These are phyloP conservation scores for Drosophila demipolita DNA, from an alignment of 2,888 invertebrate species.

Conservation along the genomic window DNA sequence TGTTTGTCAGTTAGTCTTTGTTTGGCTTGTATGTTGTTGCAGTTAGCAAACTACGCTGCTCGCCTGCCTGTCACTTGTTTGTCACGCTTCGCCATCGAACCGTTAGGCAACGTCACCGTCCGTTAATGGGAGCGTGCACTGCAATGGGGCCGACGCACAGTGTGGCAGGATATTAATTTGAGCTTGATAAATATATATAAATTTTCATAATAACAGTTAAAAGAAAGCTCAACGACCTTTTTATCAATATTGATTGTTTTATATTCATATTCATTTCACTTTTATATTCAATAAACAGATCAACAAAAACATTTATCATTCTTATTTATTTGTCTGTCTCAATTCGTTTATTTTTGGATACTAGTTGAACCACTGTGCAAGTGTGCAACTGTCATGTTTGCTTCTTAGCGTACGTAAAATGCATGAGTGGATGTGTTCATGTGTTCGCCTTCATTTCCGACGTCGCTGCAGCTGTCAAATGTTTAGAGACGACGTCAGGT, in stretches of 20 bases:
- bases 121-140: slow-evolving; percentile 70
- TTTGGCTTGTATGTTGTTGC: slow-evolving; percentile 37
- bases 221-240: background rate
- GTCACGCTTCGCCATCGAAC: slow-evolving; percentile 73
- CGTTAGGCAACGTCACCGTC: slow-evolving; percentile 53
- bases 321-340: background rate
- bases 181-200: background rate
- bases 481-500: slow-evolving; percentile 42
- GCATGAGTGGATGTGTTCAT: slow-evolving; percentile 16
- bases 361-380: slow-evolving; percentile 17
- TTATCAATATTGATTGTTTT: background rate
- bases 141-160: slow-evolving; percentile 16
- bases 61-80: slow-evolving; percentile 62
- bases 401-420: slow-evolving; percentile 52
- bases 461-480: slow-evolving; percentile 64
- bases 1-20: slow-evolving; percentile 21
- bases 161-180: slow-evolving; percentile 10
- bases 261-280: background rate
- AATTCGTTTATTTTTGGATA: background rate
- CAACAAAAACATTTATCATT: background rate
- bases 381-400: slow-evolving; percentile 57
- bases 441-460: slow-evolving; percentile 57
- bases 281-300: background rate
- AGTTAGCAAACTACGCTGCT: slow-evolving; percentile 36
- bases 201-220: background rate